Evolutionary conservation across 2,888 invertebrate genomes (phyloP), one percentile per base, ranked within the genome.

Genomic region (Sesia apiformis): DNA sequence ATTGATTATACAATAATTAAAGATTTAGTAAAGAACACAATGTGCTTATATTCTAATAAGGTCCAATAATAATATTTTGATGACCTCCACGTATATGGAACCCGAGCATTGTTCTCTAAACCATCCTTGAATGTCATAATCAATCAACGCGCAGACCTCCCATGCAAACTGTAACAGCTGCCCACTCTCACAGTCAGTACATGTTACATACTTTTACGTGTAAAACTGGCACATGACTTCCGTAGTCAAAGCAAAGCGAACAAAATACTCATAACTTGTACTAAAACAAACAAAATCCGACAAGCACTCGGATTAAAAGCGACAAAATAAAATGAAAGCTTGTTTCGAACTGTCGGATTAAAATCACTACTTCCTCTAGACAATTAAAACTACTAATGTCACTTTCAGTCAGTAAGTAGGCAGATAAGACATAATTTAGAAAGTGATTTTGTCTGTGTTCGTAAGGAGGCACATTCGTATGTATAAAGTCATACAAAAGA

Each of bases 191-290:
- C 70, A 72, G 68, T 57, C 62, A 58, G 66, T 63, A 57, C 60
- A 60, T 54, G 59, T 59, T 61, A 66, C 67, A 69, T 70, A 67
- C 69, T 72, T 69, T 68, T 60, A 65, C 63, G 58, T 61, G 55
- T 54, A 58, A 63, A 79, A 70, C 69, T 74, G 57, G 77, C 62
- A 56, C 74, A 63, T 61, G 60, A 75, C 74, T 76, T 78, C 77
- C 78, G 76, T 57, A 59, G 49, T 39, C 23, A 42, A 41, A 49
- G 53, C 40, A 57, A 52, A 57, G 51, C 40, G n/a, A 57, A 54
- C 50, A 52, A 50, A 51, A 57, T 38, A 8, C 8, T 38, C 49
- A 41, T 7, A 40, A 38, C 49, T 49, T 53, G 52, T 55, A 53
- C 46, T 52, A 49, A 51, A 57, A 55, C 57, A 53, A 57, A 57